Conservation (phyloP, 2,888 invertebrate genomes). For the Dynastes tityus region DNA sequence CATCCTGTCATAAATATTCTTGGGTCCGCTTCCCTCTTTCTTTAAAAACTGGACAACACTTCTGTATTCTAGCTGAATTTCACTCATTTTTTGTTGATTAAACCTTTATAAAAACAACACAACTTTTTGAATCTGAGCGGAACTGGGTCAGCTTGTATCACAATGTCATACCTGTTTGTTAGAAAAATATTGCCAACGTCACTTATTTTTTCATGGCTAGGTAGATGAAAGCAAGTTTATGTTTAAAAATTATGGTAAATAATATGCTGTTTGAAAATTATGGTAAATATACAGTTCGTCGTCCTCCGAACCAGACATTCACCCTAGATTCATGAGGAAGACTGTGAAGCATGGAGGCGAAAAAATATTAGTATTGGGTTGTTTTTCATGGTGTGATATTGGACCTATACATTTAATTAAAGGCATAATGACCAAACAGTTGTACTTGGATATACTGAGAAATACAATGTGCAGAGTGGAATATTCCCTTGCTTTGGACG, state of each 20-base stretch:
- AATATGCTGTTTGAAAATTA: not conserved
- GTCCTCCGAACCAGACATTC: not conserved
- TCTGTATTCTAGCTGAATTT: too few species aligned
- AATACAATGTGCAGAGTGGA: conserved; percentile 20
- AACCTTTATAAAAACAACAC: too few species aligned
- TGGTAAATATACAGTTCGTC: not conserved
- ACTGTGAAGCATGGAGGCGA: conserved; percentile 35
- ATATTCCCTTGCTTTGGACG: conserved; percentile 42
- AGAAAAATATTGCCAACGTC: too few species aligned
- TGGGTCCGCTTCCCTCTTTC: too few species aligned
- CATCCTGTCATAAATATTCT: too few species aligned
- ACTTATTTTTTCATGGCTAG: too few species aligned
- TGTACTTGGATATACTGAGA: conserved; percentile 24
- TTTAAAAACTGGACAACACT: too few species aligned
- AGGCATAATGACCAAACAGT: conserved; percentile 12
- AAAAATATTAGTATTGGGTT: conserved; percentile 25
- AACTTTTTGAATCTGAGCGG: too few species aligned
- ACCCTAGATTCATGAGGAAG: not conserved
- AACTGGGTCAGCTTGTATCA: too few species aligned
- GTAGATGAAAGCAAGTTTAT: not conserved
- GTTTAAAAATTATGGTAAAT: too few species aligned
- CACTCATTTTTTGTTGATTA: too few species aligned
- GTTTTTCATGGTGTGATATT: not conserved
- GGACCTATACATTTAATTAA: not conserved
- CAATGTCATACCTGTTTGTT: too few species aligned